phyloP scores from a whole-genome alignment of 1,140 invertebrate species.

The Drosophila carrolli region DNA sequence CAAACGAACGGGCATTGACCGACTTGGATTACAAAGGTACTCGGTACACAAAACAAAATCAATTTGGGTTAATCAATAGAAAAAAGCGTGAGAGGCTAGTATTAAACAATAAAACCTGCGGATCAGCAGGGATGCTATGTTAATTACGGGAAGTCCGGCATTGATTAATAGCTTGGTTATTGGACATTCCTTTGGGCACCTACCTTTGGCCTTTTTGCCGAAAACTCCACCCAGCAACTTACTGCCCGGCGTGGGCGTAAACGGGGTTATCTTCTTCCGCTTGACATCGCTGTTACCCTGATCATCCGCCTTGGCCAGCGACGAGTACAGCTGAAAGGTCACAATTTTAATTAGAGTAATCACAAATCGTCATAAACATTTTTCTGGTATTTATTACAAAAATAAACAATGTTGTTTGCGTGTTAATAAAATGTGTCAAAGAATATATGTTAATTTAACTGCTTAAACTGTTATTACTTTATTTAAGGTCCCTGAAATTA shows the following conservation, averaged over 20 bases:
- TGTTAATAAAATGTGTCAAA: not conserved
- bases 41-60: conserved; percentile 23
- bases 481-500: not conserved
- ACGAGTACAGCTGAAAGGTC: conserved; percentile 61
- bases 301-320: conserved; percentile 45
- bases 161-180: not conserved
- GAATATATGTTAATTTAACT: not conserved
- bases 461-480: too few relatives aligned
- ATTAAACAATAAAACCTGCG: conserved; percentile 11
- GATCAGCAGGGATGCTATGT: conserved; percentile 8
- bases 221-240: conserved; percentile 78
- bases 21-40: conserved; percentile 27
- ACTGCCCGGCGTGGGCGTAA: conserved; percentile 76
- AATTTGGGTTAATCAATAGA: conserved; percentile 34
- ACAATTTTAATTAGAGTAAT: conserved; percentile 1
- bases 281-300: conserved; percentile 36
- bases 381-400: conserved; percentile 11
- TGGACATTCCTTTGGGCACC: conserved; percentile 8
- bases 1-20: conserved; percentile 38
- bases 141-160: conserved; percentile 24
- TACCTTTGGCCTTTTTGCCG: conserved; percentile 81
- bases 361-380: not conserved
- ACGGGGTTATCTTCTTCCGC: conserved; percentile 74
- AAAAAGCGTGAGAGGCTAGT: conserved; percentile 27
- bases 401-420: not conserved